Evolutionary conservation across 2,888 invertebrate genomes (phyloP), one percentile per base, ranked within the genome.

Genomic region (Camponotus fellah): DNA sequence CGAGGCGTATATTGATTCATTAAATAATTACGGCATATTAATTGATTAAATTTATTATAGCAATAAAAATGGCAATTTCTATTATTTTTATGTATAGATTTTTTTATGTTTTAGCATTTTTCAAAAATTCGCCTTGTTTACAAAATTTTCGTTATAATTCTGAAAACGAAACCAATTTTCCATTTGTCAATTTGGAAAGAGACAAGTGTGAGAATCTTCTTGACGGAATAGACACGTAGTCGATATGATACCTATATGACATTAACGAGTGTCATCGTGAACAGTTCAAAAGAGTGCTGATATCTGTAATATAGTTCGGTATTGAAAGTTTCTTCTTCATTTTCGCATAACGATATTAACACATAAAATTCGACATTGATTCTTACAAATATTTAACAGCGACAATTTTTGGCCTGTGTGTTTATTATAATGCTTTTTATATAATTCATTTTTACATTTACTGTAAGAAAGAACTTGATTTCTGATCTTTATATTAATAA

Each of bases 261-360:
- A 83, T 86, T 89, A 89, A 89, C 89, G 86, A 89, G 86, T 82
- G 69, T 46, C 79, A 83, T 87, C 87, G 46, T 14, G 46, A 49
- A 62, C 72, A 72, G 43, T 80, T 62, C 46, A 60, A 43, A 26
- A 26, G 46, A 72, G 46, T 60, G 60, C 79, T 79, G 79, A 80
- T 80, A 80, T 49, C n/a, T 46, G 49, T 60, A 72, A 56, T 80
- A 80, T 60, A 72, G 46, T 46, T 34, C 21, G 46, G 26, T 72
- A 60, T 26, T 26, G 34, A 46, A 60, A 43, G 46, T 71, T 68
- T 6, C n/a, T 60, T 21, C 72, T 72, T 37, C 79, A 46, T 60
- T 62, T 80, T 80, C 72, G 26, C 60, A 72, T 26, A 46, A 46
- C 46, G 46, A 58, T 26, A 26, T 26, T 26, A 26, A 26, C 26